Base-by-base conservation (phyloP, 2,888 invertebrate species). In the Perdita meconis region DNA sequence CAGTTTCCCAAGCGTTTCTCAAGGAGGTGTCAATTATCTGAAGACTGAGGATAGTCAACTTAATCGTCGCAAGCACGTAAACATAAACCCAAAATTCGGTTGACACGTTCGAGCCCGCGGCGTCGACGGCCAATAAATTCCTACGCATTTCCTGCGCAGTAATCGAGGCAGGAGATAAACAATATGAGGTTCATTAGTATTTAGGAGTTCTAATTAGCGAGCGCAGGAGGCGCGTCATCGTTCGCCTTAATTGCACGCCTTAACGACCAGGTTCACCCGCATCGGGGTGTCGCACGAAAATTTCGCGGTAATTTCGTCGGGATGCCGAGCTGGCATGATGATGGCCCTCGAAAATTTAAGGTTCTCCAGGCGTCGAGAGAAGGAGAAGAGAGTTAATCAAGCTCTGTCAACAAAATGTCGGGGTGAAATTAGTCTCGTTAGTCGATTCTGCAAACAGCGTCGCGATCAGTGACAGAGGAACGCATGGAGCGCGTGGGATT, bases 231-330 rank as follows among this genome's bases (percentile, higher is more conserved):
- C 13, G 63, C 53, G 63, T 16, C 63, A 53, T 55, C 61, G 67
- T 44, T 74, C 51, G 57, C 56, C 47, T 78, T 78, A 78, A 78
- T 78, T 78, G 66, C 78, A 26, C 44, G 66, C 57, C 59, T 67
- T 78, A 78, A 78, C 66, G 78, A 78, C 78, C 78, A 56, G 44
- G 51, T 38, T 55, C 47, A 13, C 61, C 66, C 60, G 56, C 71
- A 22, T 30, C 30, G 51, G 51, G 26, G 44, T 55, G 70, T 63
- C 66, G 71, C 47, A 38, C 57, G 67, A 63, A 74, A 81, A 81
- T 80, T 74, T 74, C 71, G 34, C 59, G 55, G 74, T 74, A 80
- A 78, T 78, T 78, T 71, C 78, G 55, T 44, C 69, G 38, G 55
- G 42, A 63, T n/a, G 65, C 22, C 56, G 51, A 40, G 57, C 40